A percentile compares a stretch with the other conserved stretches of the same genome.
Evolutionary conservation across 2,888 invertebrate species (phyloP).

Genomic region (Pogonocherus hispidulus): DNA sequence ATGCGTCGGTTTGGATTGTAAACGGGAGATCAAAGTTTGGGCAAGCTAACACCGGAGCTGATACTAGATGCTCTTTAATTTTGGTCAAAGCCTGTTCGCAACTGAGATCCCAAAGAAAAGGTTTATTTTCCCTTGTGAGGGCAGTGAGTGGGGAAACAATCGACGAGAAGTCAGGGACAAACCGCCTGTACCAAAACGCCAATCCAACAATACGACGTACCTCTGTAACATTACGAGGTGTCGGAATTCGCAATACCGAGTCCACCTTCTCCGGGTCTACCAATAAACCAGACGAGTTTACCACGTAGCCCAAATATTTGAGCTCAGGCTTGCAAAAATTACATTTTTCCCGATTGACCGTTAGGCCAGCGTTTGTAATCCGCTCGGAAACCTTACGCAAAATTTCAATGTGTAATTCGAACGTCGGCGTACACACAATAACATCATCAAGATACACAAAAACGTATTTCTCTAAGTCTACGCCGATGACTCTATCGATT

Average conservation of each 20-base stretch:
- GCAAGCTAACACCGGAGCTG: constrained; percentile 43
- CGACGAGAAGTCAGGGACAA: constrained; percentile 32
- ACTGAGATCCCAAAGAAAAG: constrained; percentile 38
- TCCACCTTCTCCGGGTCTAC: constrained; percentile 40
- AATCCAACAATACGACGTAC: constrained; percentile 43
- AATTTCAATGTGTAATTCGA: constrained; percentile 46
- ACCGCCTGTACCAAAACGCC: constrained; percentile 46
- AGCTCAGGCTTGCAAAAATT: constrained; percentile 35
- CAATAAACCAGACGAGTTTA: constrained; percentile 32
- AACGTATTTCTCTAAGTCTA: constrained; percentile 47
- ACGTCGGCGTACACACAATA: too few relatives aligned
- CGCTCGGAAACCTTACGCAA: constrained; percentile 47
- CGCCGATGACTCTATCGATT: constrained; percentile 48
- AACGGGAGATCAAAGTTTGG: constrained; percentile 40
- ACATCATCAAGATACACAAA: constrained; percentile 54
- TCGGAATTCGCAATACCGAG: constrained; percentile 35
- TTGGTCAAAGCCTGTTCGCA: constrained; percentile 37
- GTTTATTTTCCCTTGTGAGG: constrained; percentile 38
- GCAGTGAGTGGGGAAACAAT: constrained; percentile 32
- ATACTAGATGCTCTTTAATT: constrained; percentile 29
- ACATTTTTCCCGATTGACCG: constrained; percentile 42
- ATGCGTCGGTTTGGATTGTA: constrained; percentile 40
- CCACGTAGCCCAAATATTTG: constrained; percentile 41
- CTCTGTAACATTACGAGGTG: constrained; percentile 41
- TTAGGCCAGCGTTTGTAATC: constrained; percentile 47